Conservation (phyloP, 2,797 vertebrate genomes). For the Syndactyla subalaris region DNA sequence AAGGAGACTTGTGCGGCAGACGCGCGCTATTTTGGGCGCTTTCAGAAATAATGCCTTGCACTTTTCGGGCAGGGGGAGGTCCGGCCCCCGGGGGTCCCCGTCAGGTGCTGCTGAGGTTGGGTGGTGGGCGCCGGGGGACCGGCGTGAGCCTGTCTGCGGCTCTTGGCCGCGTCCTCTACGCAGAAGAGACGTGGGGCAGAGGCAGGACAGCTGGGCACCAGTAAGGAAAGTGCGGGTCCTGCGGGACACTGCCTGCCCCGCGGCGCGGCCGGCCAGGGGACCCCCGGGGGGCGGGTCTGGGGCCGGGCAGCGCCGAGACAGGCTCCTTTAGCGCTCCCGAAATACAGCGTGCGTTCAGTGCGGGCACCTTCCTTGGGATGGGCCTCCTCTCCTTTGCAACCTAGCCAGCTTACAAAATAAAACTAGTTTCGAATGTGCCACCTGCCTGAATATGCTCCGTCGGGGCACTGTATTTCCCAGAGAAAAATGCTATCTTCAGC, state of each 20-base stretch:
- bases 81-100: background rate
- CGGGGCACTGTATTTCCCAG: background rate
- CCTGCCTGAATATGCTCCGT: background rate
- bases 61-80: background rate
- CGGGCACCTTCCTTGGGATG: rapidly evolving
- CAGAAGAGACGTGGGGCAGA: background rate
- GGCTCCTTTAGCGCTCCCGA: background rate
- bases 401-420: background rate
- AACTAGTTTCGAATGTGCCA: background rate
- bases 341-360: rapidly evolving
- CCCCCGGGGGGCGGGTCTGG: background rate
- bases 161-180: background rate
- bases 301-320: background rate
- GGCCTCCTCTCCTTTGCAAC: background rate
- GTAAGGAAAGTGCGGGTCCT: background rate
- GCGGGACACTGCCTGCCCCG: background rate
- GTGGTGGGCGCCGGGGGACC: background rate
- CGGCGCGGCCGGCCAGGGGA: background rate
- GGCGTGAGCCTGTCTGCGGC: background rate
- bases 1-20: constrained; percentile 31
- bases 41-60: constrained; percentile 1
- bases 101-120: background rate
- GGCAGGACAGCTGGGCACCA: background rate
- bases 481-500: background rate
- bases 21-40: constrained; percentile 36